Base-by-base conservation (phyloP, 2,797 vertebrate species). In the Macroramphosus scolopax region DNA sequence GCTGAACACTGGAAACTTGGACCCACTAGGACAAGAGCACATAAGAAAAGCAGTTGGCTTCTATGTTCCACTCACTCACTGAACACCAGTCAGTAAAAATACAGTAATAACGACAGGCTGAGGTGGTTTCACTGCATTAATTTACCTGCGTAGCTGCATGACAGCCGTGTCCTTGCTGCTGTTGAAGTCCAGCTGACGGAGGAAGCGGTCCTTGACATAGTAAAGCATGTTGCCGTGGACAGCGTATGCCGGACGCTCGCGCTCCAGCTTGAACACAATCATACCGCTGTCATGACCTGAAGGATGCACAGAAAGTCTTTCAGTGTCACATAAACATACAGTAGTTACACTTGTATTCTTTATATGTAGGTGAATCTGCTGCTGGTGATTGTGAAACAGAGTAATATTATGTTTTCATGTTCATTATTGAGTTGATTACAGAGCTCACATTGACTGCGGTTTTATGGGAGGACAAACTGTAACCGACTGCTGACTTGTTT, bases 1-100 rank as follows among this genome's bases (percentile, higher is more conserved):
- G 76, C 92, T 98, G 85, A 98, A 98, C 42, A 98, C 96, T 0
- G 96, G 96, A 75, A 97, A 97, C 77, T 98, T 98, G 5, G 96
- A 98, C 8, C 95, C 95, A 33, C 96, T 98, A 17, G 29, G 5
- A 64, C 0, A 32, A 51, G 8, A 51, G 9, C 14, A 39, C 0
- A 30, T 0, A 20, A 26, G 51, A 4, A 35, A 5, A 41, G 5
- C 5, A 28, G 36, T 15, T 20, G 36, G 36, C 6, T n/a, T 22
- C 36, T 13, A 12, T 10, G 31, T 2, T 4, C 12, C n/a, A n/a
- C n/a, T n/a, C n/a, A n/a, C n/a, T n/a, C n/a, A n/a, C n/a, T n/a
- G n/a, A n/a, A n/a, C n/a, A n/a, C n/a, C n/a, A n/a, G n/a, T n/a
- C n/a, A n/a, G n/a, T n/a, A n/a, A n/a, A n/a, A n/a, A n/a, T 20